Base-by-base conservation (phyloP, 2,797 vertebrate genomes). In the Hephaestus fuliginosus region DNA sequence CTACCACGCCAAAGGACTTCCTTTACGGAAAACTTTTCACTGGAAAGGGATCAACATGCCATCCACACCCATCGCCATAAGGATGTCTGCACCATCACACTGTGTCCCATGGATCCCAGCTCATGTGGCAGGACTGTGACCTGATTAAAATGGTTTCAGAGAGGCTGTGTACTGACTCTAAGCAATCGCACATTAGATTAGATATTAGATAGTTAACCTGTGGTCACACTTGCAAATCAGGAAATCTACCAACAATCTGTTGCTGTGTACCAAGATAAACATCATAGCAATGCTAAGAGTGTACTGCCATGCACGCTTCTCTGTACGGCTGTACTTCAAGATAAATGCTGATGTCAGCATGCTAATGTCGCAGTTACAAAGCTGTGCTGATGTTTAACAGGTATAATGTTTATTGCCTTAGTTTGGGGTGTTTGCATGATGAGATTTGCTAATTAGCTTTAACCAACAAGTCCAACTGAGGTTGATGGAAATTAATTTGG, bases 21-120 rank as follows among this genome's bases (percentile, higher is more conserved):
- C 92, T 90, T 80, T 83, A 71, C 20, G 83, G 89, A 88, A 92
- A 89, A 70, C 41, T 55, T 85, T 87, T 76, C 74, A 75, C 58
- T 91, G 89, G 80, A 91, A 90, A 76, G 64, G 55, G 65, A 88
- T 86, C 83, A 86, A 82, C 72, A 71, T 80, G 72, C 74, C 20
- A 48, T 85, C 88, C 87, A 91, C 90, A 91, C 85, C 83, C 85
- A 83, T 62, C 2, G 49, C 65, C 73, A 89, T 75, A 48, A 87
- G 82, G 89, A 88, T 86, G 89, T 89, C 62, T 82, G 62, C 63
- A 81, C 63, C n/a, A 81, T 79, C 80, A 81, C 63, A 75, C 76
- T 76, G 79, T 43, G 64, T 84, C 68, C 61, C 74, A 76, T 43
- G 65, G 17, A 71, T 76, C 74, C 62, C 63, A 48, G 74, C 65